Base-by-base conservation (phyloP, 2,888 invertebrate species). In the Brachyptera putata region DNA sequence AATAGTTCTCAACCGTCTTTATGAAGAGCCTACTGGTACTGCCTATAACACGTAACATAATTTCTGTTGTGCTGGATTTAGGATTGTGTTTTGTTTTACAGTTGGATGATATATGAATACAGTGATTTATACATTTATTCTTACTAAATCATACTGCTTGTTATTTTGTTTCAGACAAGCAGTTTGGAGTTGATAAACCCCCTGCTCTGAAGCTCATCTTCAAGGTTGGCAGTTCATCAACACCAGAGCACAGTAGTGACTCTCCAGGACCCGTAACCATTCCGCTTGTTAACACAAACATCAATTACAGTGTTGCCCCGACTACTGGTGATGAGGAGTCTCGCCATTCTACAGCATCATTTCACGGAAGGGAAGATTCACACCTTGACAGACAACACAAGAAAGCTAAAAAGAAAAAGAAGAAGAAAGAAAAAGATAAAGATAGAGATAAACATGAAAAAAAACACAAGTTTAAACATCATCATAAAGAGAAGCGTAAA, bases 341-440 rank as follows among this genome's bases (percentile, higher is more conserved):
- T 69, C 70, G 66, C 68, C 77, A 75, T 65, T 73, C 73, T 13
- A 67, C 69, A 16, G 66, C 69, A 9, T 70, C 72, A 2, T 50
- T 67, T 13, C 61, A 58, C 36, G 58, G 57, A 7, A 59, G 60
- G 21, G 61, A 63, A 9, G 65, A 65, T 1, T 63, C 67, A 2
- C 68, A 68, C 41, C 65, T 65, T 16, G 64, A 72, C 16, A 69
- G 77, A 50, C 80, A 81, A 2, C 85, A 86, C 67, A 87, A 87
- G 66, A 87, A 87, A 69, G 79, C 84, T 0, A 87, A 88, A 69
- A 88, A 88, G 74, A 88, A 88, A 71, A 88, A 89, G 74, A 89
- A 88, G 76, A 89, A 88, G 75, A 88, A 87, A 72, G 83, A 84
- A 68, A 75, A 75, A 61, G 72, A 73, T 11, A 70, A 69, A 56